A percentile compares a stretch with the other conserved stretches of the same genome.
Evolutionary conservation across 2,797 vertebrate genomes (phyloP).

Genomic region (Thripadectes ignobilis): DNA sequence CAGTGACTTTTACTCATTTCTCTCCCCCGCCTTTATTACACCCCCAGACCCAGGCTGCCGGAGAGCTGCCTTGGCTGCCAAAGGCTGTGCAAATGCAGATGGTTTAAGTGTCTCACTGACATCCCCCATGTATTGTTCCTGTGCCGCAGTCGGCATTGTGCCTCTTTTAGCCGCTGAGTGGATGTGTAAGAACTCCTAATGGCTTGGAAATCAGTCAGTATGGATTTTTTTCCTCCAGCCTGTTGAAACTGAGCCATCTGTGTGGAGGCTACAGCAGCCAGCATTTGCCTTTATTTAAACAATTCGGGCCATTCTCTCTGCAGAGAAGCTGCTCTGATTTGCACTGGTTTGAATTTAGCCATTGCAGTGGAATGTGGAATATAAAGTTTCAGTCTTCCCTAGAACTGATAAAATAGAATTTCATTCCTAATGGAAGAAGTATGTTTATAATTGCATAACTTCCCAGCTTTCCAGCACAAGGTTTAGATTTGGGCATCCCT

Average conservation of each 20-base stretch:
- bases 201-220: constrained; percentile 35
- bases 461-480: not conserved
- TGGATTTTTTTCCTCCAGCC: not conserved
- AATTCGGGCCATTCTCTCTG: constrained; percentile 4
- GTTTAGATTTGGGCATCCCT: not conserved
- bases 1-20: constrained; percentile 61
- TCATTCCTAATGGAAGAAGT: not conserved
- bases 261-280: not conserved
- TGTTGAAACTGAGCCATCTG: not conserved
- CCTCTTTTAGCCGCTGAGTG: not conserved
- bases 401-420: not conserved
- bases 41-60: not conserved
- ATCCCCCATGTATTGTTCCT: constrained; percentile 1
- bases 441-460: not conserved
- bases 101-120: not conserved
- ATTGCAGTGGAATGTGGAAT: not conserved
- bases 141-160: constrained; percentile 15
- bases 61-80: constrained; percentile 22
- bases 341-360: not conserved
- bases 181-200: constrained; percentile 34
- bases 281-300: constrained; percentile 4
- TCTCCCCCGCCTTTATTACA: constrained; percentile 15
- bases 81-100: constrained; percentile 33
- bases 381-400: not conserved
- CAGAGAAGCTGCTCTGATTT: not conserved